Base-by-base conservation (phyloP, 2,888 invertebrate species). In the Penaeus monodon region DNA sequence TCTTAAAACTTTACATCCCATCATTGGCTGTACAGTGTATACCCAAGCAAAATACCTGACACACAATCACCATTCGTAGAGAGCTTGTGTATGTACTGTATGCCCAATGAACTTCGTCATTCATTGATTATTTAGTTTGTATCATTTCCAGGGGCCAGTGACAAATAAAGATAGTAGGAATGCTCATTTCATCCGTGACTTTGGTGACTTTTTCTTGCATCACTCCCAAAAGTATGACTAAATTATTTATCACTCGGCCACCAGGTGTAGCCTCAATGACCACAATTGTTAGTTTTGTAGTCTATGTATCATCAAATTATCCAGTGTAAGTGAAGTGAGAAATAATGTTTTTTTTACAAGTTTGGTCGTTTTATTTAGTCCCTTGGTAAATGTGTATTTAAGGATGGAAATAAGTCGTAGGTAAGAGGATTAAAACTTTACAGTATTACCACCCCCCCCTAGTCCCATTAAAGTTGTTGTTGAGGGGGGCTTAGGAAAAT, bases 241-340 rank as follows among this genome's bases (percentile, higher is more conserved):
- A 57, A 57, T 57, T 57, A 57, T 57, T 57, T 57, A 57, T 57
- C 57, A 57, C 57, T 57, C 57, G 57, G 73, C 80, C 80, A 65
- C 74, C 65, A 64, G 74, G 63, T 85, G 73, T 85, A 85, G 79
- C 85, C 85, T 85, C 63, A 82, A 70, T 73, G 63, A 70, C 81
- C 68, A 33, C 85, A 73, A 44, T 73, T 85, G 85, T 85, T 85
- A 85, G 85, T 33, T 85, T 85, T 80, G 78, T 85, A 85, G 85
- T 79, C 76, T 79, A 70, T 85, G 85, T 85, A 85, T 80, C 85
- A 77, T 79, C 85, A 85, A 73, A 79, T 80, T 78, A 85, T 85
- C 85, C 85, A 85, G 79, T 85, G 85, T 85, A 85, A 85, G 79
- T 85, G 80, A 80, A 80, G 85, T 85, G 85, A 85, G 79, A 70